Evolutionary conservation across 2,888 invertebrate species (phyloP).

Genomic region (Drosophila pegasa): DNA sequence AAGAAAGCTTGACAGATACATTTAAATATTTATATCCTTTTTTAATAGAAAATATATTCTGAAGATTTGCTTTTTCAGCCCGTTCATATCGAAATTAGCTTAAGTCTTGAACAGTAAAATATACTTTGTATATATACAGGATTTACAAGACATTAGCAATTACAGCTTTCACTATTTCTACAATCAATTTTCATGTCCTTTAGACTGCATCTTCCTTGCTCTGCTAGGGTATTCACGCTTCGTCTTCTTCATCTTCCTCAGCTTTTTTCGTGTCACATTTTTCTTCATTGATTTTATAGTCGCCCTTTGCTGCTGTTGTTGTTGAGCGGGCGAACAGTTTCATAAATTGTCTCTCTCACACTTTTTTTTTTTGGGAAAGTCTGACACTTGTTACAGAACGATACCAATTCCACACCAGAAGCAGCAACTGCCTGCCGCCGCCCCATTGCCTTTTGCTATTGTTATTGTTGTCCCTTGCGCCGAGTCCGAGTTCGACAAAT

Average conservation of each 20-base stretch:
- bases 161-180: too few relatives aligned
- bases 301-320: constrained; percentile 25
- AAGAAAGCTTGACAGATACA: too few relatives aligned
- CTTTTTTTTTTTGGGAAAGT: constrained; percentile 32
- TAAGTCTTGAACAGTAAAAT: too few relatives aligned
- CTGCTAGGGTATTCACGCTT: constrained; percentile 22
- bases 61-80: too few relatives aligned
- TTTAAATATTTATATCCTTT: too few relatives aligned
- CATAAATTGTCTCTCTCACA: constrained; percentile 72
- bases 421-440: constrained; percentile 14
- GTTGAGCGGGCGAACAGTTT: constrained; percentile 53
- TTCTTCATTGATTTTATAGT: constrained; percentile 68
- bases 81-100: too few relatives aligned
- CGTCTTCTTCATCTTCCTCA: constrained; percentile 5
- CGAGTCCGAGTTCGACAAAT: constrained; percentile 56
- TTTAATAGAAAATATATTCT: too few relatives aligned
- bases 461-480: constrained; percentile 27
- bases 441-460: constrained; percentile 8
- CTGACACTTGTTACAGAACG: constrained; percentile 74
- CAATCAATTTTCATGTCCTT: too few relatives aligned
- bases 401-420: constrained; percentile 47
- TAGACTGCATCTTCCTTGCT: too few relatives aligned
- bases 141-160: too few relatives aligned
- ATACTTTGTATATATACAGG: too few relatives aligned
- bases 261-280: constrained; percentile 52